Evolutionary conservation across 2,113 vertebrate genomes (phyloP).

Genomic region (Phyllopteryx taeniolatus): DNA sequence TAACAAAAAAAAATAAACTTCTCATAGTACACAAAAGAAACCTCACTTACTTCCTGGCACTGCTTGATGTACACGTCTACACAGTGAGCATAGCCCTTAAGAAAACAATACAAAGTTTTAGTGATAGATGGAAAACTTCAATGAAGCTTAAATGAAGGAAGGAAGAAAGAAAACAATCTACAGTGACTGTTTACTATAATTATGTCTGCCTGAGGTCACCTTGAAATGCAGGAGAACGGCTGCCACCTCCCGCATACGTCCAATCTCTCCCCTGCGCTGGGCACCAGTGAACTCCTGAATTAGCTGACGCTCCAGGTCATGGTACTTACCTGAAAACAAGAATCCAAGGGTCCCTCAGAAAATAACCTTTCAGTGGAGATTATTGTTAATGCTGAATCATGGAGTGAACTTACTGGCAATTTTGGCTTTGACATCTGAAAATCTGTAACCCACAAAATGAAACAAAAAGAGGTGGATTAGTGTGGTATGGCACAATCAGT

Average conservation of each 20-base stretch:
- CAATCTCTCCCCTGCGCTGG: conserved; percentile 90
- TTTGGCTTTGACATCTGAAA: conserved; percentile 98
- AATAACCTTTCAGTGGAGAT: background rate
- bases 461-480: conserved; percentile 11
- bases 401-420: conserved; percentile 90
- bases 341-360: background rate
- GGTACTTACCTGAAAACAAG: conserved; percentile 87
- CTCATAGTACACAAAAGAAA: background rate
- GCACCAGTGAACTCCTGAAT: conserved; percentile 97
- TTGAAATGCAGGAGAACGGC: conserved; percentile 98
- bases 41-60: conserved; percentile 88
- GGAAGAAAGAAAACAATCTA: background rate
- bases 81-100: conserved; percentile 95
- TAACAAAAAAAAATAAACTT: no score
- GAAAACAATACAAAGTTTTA: conserved; percentile 24
- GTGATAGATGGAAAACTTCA: conserved; percentile 2
- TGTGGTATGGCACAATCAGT: background rate
- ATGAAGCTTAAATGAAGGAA: background rate
- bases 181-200: background rate
- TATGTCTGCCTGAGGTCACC: conserved; percentile 71
- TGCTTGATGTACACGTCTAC: conserved; percentile 99
- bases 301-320: conserved; percentile 96
- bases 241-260: conserved; percentile 96
- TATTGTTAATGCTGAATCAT: no score
- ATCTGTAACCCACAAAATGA: conserved; percentile 74